phyloP scores from a whole-genome alignment of 1,140 invertebrate species.

The Drosophila simulans region DNA sequence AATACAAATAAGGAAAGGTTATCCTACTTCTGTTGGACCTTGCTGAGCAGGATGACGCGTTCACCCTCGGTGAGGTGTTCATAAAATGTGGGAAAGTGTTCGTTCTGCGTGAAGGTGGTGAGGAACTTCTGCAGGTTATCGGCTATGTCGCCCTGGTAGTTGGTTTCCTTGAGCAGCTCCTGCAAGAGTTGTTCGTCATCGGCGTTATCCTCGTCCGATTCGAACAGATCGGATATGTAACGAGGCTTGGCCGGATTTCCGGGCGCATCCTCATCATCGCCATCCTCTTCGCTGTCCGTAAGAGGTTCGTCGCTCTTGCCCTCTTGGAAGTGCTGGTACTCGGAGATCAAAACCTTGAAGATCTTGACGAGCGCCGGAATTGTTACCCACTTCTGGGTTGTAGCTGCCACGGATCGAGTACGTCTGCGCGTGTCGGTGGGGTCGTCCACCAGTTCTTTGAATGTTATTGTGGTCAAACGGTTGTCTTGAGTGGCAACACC shows the following conservation, averaged over 20 bases:
- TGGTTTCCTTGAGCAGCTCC: slow-evolving; percentile 86
- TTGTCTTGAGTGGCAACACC: slow-evolving; percentile 86
- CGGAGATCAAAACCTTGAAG: slow-evolving; percentile 86
- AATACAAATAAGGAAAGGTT: slow-evolving; percentile 4
- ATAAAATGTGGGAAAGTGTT: slow-evolving; percentile 86
- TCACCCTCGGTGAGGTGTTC: slow-evolving; percentile 86
- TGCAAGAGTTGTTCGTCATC: slow-evolving; percentile 86
- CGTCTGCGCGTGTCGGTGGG: slow-evolving; percentile 64
- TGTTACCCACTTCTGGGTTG: slow-evolving; percentile 85
- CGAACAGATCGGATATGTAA: slow-evolving; percentile 72
- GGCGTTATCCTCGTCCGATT: slow-evolving; percentile 80
- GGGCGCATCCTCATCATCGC: slow-evolving; percentile 41
- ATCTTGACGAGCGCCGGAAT: slow-evolving; percentile 86
- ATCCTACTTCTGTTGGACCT: slow-evolving; percentile 61
- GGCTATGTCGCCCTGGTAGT: slow-evolving; percentile 87
- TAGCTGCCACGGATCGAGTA: slow-evolving; percentile 83
- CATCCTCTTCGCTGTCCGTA: slow-evolving; percentile 77
- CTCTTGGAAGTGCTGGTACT: slow-evolving; percentile 85
- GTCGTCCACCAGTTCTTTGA: slow-evolving; percentile 84
- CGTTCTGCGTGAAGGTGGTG: slow-evolving; percentile 87
- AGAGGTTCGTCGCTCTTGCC: slow-evolving; percentile 84
- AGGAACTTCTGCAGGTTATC: slow-evolving; percentile 88
- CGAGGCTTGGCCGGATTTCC: slow-evolving; percentile 58
- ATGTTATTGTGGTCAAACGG: slow-evolving; percentile 85
- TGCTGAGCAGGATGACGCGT: slow-evolving; percentile 42